Percentiles rank a stretch among this genome's conserved stretches.
phyloP scores from a whole-genome alignment of 2,113 vertebrate species.

The Noctilio leporinus region DNA sequence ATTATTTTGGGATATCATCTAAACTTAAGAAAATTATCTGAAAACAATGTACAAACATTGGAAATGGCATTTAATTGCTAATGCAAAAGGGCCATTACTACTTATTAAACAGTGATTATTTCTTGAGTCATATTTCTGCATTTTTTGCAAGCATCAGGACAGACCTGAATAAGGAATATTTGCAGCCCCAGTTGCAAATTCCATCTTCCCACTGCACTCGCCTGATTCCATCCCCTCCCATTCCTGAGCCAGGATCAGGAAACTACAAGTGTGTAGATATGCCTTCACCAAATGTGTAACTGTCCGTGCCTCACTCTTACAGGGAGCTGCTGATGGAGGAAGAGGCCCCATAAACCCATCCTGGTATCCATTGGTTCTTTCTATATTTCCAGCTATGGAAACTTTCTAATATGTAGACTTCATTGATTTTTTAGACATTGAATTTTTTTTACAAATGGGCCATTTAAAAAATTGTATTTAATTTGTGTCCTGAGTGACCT shows the following conservation, averaged over 20 bases:
- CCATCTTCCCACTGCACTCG: background rate
- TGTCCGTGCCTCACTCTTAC: background rate
- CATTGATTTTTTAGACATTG: background rate
- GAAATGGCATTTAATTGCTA: background rate
- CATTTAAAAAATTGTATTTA: background rate
- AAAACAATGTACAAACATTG: background rate
- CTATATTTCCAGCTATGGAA: background rate
- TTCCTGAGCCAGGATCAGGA: background rate
- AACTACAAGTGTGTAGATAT: background rate
- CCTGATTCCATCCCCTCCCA: background rate
- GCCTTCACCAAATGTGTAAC: accelerated
- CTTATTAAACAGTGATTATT: background rate
- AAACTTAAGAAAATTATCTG: background rate
- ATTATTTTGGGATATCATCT: background rate
- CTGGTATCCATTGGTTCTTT: background rate
- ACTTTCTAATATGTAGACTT: background rate
- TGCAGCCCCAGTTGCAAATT: background rate
- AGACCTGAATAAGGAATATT: background rate
- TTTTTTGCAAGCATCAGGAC: background rate
- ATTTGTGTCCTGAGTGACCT: background rate
- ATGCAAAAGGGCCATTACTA: background rate
- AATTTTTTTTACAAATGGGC: background rate
- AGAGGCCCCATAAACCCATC: background rate
- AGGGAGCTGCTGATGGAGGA: background rate
- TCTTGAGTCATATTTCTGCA: background rate